Percentiles rank a stretch among this genome's conserved stretches.
These are phyloP conservation scores for Phodopus roborovskii DNA, from an alignment of 2,113 vertebrate species.

Conservation along the genomic window DNA sequence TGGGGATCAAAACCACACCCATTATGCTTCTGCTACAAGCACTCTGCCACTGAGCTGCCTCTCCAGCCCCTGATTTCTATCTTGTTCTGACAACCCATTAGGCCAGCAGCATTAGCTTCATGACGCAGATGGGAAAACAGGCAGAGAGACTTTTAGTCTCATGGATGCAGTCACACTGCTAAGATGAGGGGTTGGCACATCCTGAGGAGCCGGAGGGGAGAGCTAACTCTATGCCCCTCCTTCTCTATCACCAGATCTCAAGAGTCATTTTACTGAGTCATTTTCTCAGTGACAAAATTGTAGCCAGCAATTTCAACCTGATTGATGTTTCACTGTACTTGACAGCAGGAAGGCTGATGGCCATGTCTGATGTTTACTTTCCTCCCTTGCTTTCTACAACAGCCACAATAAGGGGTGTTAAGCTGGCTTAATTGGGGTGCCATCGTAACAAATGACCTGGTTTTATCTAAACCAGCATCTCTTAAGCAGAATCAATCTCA, in stretches of 20 bases:
- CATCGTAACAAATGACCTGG: conserved; percentile 85
- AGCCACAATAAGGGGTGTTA: conserved; percentile 85
- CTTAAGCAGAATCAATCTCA: conserved; percentile 83
- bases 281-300: conserved; percentile 78
- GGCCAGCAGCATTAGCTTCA: not conserved
- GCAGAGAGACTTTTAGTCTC: not conserved
- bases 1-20: not conserved
- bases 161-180: fast-evolving
- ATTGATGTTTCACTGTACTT: conserved; percentile 83
- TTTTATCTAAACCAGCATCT: conserved; percentile 82
- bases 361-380: conserved; percentile 83
- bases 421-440: conserved; percentile 86
- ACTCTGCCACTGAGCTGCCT: not conserved
- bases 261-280: not conserved
- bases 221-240: fast-evolving
- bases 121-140: not conserved
- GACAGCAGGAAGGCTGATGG: conserved; percentile 79
- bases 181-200: not conserved
- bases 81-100: not conserved
- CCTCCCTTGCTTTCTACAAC: conserved; percentile 83
- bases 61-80: not conserved
- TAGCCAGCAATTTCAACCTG: conserved; percentile 84
- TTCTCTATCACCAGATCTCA: not conserved
- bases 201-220: fast-evolving
- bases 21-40: not conserved